Conservation (phyloP, 2,797 vertebrate species). For the Pangasius sanitwongsei region DNA sequence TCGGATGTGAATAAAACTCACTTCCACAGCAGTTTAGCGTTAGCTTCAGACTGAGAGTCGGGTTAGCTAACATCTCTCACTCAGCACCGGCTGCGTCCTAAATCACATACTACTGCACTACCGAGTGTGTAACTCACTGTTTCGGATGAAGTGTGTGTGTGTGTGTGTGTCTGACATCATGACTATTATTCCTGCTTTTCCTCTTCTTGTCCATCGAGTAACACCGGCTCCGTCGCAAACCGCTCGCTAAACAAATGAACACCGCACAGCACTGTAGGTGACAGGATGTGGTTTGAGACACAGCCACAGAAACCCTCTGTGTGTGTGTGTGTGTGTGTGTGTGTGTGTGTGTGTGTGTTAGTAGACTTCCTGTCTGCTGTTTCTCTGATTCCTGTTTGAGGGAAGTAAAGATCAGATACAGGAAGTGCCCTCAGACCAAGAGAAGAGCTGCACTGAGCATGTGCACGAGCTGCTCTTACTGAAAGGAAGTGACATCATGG, state of each 20-base stretch:
- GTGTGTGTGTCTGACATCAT: neutral
- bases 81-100: neutral
- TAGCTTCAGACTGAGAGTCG: neutral
- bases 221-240: neutral
- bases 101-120: neutral
- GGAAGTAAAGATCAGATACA: conserved; percentile 28
- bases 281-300: conserved; percentile 12
- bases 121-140: neutral
- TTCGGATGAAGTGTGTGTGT: neutral
- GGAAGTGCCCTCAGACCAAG: conserved; percentile 34
- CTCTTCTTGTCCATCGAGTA: neutral
- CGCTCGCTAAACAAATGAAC: neutral
- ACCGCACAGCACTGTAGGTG: neutral
- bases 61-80: neutral
- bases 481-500: conserved; percentile 48
- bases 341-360: conserved; percentile 20
- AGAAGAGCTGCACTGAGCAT: conserved; percentile 26
- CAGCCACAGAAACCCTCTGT: conserved; percentile 7
- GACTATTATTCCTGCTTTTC: neutral
- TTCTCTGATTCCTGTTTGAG: conserved; percentile 12
- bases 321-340: conserved; percentile 4
- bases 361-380: conserved; percentile 18
- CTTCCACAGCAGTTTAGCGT: neutral
- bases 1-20: neutral
- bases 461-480: conserved; percentile 29